Conservation (phyloP, 1,140 invertebrate species). For the Nasonia vitripennis region DNA sequence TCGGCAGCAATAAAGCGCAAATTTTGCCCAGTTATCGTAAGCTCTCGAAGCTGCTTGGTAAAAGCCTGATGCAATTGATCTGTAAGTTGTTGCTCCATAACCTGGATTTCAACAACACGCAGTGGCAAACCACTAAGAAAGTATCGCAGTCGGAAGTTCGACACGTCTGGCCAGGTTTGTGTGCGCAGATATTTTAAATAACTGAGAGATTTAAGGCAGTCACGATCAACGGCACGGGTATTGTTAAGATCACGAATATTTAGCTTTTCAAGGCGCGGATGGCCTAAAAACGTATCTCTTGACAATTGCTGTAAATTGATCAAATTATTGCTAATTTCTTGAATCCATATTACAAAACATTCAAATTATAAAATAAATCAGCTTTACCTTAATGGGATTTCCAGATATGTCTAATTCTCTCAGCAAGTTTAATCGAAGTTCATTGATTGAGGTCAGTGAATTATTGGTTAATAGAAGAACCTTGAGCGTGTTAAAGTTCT, state of each 20-base stretch:
- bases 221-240: conserved; percentile 77
- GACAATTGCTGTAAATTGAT: conserved; percentile 76
- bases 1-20: conserved; percentile 82
- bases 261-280: conserved; percentile 71
- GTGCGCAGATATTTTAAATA: conserved; percentile 78
- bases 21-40: conserved; percentile 86
- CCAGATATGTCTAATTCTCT: conserved; percentile 80
- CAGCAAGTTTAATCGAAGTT: conserved; percentile 76
- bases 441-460: conserved; percentile 79
- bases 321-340: not conserved
- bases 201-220: conserved; percentile 79
- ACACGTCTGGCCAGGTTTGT: conserved; percentile 81
- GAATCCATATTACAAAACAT: not conserved
- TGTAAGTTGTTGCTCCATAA: conserved; percentile 82
- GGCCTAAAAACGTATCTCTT: conserved; percentile 73
- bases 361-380: conserved; percentile 2
- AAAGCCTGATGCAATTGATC: conserved; percentile 84
- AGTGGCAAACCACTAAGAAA: conserved; percentile 77
- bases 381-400: conserved; percentile 79
- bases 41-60: conserved; percentile 83
- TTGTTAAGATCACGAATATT: conserved; percentile 70
- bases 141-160: conserved; percentile 80
- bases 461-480: conserved; percentile 82
- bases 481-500: conserved; percentile 79
- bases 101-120: conserved; percentile 81